Evolutionary conservation across 2,797 vertebrate genomes (phyloP), one percentile per base, ranked within the genome.

Genomic region (Halcyon leucocephala): DNA sequence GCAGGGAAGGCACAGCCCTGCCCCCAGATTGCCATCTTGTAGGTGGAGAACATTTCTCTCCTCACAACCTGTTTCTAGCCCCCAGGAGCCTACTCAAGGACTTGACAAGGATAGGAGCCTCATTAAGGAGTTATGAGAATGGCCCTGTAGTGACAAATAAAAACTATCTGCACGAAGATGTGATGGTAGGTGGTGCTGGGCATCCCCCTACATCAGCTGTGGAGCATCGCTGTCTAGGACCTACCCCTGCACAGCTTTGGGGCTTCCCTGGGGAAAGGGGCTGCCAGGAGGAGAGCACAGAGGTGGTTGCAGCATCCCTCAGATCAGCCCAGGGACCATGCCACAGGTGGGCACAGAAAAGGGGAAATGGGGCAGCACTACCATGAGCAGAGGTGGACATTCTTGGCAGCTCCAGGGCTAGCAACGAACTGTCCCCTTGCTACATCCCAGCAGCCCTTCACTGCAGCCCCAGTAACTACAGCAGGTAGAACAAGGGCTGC

Each of bases 111-210:
- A 73, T 6, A 82, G 13, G 6, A 19, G 7, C 42, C 41, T 86
- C 76, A 21, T 81, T 65, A 83, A 19, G 49, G 44, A 72, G 35
- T 55, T 51, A 64, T 2, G 12, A 79, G 29, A 95, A 90, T 9
- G 18, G n/a, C 35, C 65, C 71, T 88, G 65, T 9, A 82, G 55
- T 31, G 37, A 78, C 42, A 93, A 84, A 60, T 77, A 44, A 78
- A 91, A 91, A 37, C 14, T 41, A 15, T 8, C 33, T n/a, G 24
- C 25, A 18, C 2, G 0, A 71, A 48, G 17, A 62, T 0, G 0
- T 4, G 16, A 54, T 1, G 2, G 18, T 21, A 69, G 31, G 62
- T 1, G 17, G 51, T 4, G 5, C 25, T 29, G 26, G 9, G 44
- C 41, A 22, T 22, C 15, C 11, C 16, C 12, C 6, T 6, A 3